Conservation (phyloP, 2,113 vertebrate genomes). For the Hoplias malabaricus region DNA sequence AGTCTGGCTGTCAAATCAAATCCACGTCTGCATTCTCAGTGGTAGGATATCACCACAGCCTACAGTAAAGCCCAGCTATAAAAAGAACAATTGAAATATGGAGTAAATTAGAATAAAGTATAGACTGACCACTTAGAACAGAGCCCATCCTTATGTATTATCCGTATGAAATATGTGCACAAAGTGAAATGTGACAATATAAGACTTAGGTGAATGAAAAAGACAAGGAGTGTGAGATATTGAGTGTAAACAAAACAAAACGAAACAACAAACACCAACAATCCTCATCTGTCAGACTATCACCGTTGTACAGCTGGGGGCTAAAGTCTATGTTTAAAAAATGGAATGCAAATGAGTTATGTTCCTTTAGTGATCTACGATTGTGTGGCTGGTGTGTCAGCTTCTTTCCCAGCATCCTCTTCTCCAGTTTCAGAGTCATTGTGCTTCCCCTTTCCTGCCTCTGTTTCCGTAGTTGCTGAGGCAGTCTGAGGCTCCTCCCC, state of each 20-base stretch:
- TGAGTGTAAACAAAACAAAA: constrained; percentile 18
- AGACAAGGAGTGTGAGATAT: background rate
- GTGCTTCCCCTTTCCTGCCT: constrained; percentile 21
- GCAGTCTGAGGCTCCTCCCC: background rate
- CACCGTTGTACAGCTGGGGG: constrained; percentile 16
- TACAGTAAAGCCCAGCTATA: background rate
- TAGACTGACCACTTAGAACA: background rate
- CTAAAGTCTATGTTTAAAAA: background rate
- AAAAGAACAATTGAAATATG: background rate
- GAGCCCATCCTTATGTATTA: background rate
- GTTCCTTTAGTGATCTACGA: constrained; percentile 14
- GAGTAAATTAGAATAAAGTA: background rate
- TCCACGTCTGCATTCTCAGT: background rate
- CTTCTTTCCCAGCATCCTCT: constrained; percentile 53
- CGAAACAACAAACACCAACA: constrained; percentile 24
- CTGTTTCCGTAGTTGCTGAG: constrained; percentile 27
- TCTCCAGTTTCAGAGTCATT: constrained; percentile 69
- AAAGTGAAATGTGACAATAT: constrained; percentile 6
- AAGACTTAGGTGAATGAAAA: background rate
- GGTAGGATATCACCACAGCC: background rate
- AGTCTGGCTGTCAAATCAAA: constrained; percentile 10
- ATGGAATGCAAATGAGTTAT: background rate
- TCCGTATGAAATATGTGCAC: constrained; percentile 8
- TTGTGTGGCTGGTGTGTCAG: background rate
- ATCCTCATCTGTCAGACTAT: constrained; percentile 3